These are phyloP conservation scores for Cebuella pygmaea DNA, from an alignment of 2,797 vertebrate genomes.

Conservation along the genomic window DNA sequence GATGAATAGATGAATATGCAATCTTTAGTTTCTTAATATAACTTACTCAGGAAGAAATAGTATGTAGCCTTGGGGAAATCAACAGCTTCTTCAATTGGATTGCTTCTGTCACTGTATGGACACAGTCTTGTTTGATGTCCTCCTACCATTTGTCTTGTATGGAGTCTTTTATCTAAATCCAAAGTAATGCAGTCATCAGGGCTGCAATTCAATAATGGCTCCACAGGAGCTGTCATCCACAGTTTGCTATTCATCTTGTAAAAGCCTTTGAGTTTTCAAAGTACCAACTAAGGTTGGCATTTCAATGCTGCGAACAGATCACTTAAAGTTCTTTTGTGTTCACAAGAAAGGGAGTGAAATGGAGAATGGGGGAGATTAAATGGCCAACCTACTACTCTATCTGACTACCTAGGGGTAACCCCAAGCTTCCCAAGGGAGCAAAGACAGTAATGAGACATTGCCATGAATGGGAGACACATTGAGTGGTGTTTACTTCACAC, in stretches of 20 bases:
- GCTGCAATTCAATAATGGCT: conserved; percentile 98
- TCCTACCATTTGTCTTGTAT: conserved; percentile 96
- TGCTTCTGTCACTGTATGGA: conserved; percentile 97
- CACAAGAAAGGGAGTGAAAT: conserved; percentile 84
- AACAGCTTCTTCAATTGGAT: conserved; percentile 94
- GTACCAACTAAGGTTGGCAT: conserved; percentile 91
- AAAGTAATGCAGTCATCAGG: conserved; percentile 97
- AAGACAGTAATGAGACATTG: conserved; percentile 66
- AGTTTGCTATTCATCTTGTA: conserved; percentile 98
- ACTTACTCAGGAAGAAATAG: conserved; percentile 94
- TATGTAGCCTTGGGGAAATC: conserved; percentile 95
- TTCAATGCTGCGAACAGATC: conserved; percentile 86
- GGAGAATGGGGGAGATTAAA: conserved; percentile 83
- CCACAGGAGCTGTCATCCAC: conserved; percentile 94
- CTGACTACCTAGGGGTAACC: conserved; percentile 69
- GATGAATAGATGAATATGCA: conserved; percentile 87
- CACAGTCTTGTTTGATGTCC: conserved; percentile 98
- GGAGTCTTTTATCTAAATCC: conserved; percentile 99
- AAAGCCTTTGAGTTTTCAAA: conserved; percentile 96
- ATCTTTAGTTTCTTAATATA: conserved; percentile 90
- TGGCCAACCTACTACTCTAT: conserved; percentile 80
- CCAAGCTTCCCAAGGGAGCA: conserved; percentile 54
- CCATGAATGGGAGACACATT: neutral
- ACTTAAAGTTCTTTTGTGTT: conserved; percentile 87
- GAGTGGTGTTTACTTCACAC: neutral